Percentiles rank a stretch among this genome's conserved stretches.
Conservation (phyloP, 2,888 invertebrate species). For the Tenodera sinensis region DNA sequence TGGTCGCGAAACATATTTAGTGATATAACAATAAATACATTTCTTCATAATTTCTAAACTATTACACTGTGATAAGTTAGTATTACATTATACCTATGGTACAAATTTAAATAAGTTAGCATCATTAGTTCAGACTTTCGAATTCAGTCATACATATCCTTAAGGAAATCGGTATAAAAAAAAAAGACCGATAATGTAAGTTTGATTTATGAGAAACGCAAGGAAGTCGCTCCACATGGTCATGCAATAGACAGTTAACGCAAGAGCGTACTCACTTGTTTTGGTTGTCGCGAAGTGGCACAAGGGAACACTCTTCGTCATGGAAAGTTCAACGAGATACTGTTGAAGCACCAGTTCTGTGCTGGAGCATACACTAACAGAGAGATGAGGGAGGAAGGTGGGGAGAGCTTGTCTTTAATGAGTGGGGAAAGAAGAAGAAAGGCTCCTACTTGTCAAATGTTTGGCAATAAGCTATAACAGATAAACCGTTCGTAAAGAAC, state of each 20-base stretch:
- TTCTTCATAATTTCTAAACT: no score
- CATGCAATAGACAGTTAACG: not conserved
- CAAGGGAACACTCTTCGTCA: not conserved
- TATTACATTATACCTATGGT: no score
- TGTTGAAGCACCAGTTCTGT: not conserved
- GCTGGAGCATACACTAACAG: not conserved
- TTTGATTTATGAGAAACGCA: no score
- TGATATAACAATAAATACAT: no score
- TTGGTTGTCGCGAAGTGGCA: not conserved
- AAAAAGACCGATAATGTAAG: no score
- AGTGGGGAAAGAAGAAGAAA: not conserved
- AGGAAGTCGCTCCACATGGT: not conserved
- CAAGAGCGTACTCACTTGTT: not conserved
- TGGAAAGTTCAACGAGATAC: not conserved
- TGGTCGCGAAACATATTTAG: no score
- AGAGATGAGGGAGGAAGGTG: not conserved
- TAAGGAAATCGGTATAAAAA: no score
- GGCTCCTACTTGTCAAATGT: not conserved
- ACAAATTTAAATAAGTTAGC: no score
- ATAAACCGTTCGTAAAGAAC: no score
- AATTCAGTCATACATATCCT: no score
- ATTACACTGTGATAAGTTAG: no score
- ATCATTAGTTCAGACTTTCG: no score
- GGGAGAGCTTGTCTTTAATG: not conserved
- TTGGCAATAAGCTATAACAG: not conserved